phyloP scores from a whole-genome alignment of 53 echinoderm and acorn worm genomes.

The Paracentrotus lividus region DNA sequence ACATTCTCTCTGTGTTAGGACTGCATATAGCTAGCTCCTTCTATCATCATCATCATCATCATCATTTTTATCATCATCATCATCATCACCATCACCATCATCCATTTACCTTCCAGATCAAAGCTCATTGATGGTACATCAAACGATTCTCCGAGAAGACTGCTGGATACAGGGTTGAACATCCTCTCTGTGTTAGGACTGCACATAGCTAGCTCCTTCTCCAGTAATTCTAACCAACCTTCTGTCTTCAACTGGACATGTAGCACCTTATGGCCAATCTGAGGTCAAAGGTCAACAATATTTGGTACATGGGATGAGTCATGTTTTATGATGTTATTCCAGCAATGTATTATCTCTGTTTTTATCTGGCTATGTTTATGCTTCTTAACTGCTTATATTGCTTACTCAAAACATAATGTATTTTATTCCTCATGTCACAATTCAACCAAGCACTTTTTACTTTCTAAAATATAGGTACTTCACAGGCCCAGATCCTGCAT shows the following conservation, averaged over 20 bases:
- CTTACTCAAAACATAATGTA: too few relatives aligned
- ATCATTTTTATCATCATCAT: neutral
- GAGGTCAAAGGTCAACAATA: neutral
- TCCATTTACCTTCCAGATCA: conserved; percentile 85
- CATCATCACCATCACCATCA: conserved; percentile 38
- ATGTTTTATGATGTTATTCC: too few relatives aligned
- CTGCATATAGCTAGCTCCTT: conserved; percentile 91
- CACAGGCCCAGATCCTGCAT: too few relatives aligned
- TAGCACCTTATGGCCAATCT: conserved; percentile 80
- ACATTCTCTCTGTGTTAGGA: conserved; percentile 89
- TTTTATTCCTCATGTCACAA: too few relatives aligned
- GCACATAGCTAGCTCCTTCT: conserved; percentile 93
- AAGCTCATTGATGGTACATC: conserved; percentile 97
- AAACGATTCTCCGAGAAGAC: conserved; percentile 87
- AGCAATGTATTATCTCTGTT: too few relatives aligned
- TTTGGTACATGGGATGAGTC: neutral
- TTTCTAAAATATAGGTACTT: too few relatives aligned
- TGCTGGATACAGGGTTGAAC: conserved; percentile 83
- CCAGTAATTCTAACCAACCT: conserved; percentile 84
- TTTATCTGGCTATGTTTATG: too few relatives aligned
- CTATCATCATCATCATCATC: conserved; percentile 59
- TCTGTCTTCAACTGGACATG: conserved; percentile 81
- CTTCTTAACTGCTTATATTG: too few relatives aligned
- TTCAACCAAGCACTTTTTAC: too few relatives aligned
- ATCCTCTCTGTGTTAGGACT: conserved; percentile 92